A percentile compares a stretch with the other conserved stretches of the same genome.
phyloP scores from a whole-genome alignment of 2,113 vertebrate species.

The Bettongia penicillata region DNA sequence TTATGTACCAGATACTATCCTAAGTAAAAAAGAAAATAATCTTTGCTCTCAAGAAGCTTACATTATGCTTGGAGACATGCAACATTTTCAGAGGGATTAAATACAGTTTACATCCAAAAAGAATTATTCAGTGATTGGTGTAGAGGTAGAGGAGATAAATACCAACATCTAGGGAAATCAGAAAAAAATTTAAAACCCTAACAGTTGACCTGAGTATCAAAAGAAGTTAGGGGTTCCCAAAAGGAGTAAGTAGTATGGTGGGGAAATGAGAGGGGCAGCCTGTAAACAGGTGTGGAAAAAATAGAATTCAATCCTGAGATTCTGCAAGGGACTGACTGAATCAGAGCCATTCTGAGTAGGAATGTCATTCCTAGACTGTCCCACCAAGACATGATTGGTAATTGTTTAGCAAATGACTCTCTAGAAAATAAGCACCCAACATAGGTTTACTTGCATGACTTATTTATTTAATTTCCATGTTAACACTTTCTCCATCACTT shows the following conservation, averaged over 20 bases:
- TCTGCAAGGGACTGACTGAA: background rate
- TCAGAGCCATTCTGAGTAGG: background rate
- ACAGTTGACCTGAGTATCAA: background rate
- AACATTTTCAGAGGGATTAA: background rate
- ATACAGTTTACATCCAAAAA: background rate
- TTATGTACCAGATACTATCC: background rate
- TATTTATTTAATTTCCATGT: no score
- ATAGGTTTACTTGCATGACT: no score
- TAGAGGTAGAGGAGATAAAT: background rate
- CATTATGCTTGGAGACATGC: background rate
- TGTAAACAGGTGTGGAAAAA: background rate
- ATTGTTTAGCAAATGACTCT: no score
- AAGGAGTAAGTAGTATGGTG: background rate
- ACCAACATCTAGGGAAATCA: background rate
- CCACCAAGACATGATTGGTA: no score
- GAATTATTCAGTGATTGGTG: background rate
- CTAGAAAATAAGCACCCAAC: no score
- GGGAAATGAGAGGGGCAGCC: background rate
- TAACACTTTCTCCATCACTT: no score
- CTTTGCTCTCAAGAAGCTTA: background rate
- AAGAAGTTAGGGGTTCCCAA: background rate
- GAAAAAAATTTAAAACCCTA: background rate
- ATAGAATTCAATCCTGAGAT: slow-evolving; percentile 19
- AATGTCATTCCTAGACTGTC: no score
- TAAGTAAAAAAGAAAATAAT: background rate